Conservation (phyloP, 2,113 vertebrate species). For the Syngnathus typhle region DNA sequence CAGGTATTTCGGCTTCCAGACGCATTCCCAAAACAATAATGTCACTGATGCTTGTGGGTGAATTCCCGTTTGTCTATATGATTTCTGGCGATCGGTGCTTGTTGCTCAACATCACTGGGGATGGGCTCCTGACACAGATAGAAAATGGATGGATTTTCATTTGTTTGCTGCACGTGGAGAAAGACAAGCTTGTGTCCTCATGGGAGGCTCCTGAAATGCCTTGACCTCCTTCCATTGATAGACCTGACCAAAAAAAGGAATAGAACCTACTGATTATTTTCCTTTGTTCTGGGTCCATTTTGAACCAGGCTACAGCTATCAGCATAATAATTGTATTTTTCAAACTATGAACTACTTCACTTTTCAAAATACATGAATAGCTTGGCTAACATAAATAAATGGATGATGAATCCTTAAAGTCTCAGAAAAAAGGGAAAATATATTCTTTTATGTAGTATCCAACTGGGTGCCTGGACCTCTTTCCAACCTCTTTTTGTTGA, state of each 20-base stretch:
- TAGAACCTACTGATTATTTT: background rate
- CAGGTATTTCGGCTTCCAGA: too few relatives aligned
- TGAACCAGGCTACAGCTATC: background rate
- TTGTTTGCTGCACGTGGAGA: conserved; percentile 6
- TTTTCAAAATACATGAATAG: background rate
- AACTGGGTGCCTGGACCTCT: background rate
- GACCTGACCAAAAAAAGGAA: background rate
- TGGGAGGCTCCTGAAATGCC: conserved; percentile 5
- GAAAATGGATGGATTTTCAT: background rate
- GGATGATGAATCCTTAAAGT: background rate
- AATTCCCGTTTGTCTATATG: too few relatives aligned
- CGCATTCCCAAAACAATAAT: too few relatives aligned
- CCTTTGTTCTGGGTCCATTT: background rate
- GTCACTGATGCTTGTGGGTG: too few relatives aligned
- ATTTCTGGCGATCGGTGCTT: too few relatives aligned
- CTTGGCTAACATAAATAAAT: background rate
- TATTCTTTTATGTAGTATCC: background rate
- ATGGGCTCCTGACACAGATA: too few relatives aligned
- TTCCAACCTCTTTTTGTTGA: background rate
- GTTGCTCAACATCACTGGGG: too few relatives aligned
- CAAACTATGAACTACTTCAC: background rate
- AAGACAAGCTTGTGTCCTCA: conserved; percentile 5
- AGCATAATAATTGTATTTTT: background rate
- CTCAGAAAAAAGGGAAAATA: background rate
- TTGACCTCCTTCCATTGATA: conserved; percentile 34